Evolutionary conservation across 2,113 vertebrate genomes (phyloP).

Genomic region (Engystomops pustulosus): DNA sequence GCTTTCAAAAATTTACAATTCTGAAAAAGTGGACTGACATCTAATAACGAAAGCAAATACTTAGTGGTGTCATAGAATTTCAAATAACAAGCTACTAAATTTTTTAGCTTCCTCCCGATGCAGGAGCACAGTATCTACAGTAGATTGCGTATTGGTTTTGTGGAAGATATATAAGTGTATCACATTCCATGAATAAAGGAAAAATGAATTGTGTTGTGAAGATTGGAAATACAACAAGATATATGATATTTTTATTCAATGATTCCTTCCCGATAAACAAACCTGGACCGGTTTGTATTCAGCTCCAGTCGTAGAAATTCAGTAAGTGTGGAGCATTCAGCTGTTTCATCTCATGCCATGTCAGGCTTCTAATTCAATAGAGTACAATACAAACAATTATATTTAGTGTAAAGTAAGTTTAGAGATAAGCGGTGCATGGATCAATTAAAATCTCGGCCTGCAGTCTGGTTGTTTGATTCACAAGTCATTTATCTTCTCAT

Average conservation of each 20-base stretch:
- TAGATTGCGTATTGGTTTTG: background rate
- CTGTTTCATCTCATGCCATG: background rate
- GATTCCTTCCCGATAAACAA: conserved; percentile 22
- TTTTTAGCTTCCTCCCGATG: background rate
- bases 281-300: conserved; percentile 60
- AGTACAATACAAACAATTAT: conserved; percentile 60
- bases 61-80: too few relatives aligned
- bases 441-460: conserved; percentile 43
- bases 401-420: conserved; percentile 59
- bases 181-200: background rate
- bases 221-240: conserved; percentile 26
- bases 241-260: conserved; percentile 17
- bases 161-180: background rate
- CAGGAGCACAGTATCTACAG: too few relatives aligned
- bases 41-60: too few relatives aligned
- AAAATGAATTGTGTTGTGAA: conserved; percentile 11
- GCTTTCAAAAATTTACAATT: too few relatives aligned
- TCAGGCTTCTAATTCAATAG: conserved; percentile 43
- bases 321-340: conserved; percentile 44
- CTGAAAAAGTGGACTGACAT: too few relatives aligned
- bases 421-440: conserved; percentile 13
- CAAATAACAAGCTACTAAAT: too few relatives aligned
- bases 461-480: conserved; percentile 44
- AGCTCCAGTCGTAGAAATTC: conserved; percentile 56
- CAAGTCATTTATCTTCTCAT: conserved; percentile 39